These are phyloP conservation scores for Datnioides undecimradiatus DNA, from an alignment of 2,113 vertebrate genomes.

Conservation along the genomic window DNA sequence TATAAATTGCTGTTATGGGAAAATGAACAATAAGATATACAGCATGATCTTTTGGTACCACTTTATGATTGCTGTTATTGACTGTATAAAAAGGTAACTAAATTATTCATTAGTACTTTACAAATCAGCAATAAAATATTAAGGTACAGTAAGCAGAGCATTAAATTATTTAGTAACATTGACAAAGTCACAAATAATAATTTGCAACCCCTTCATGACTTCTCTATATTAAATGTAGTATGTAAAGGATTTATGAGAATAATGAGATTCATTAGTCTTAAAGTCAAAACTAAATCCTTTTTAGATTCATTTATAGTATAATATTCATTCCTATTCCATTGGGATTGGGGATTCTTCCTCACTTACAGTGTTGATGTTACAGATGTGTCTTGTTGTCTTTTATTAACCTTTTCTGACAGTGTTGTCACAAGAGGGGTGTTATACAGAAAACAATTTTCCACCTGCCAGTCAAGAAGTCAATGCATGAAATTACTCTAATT, in stretches of 20 bases:
- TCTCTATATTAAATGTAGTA: neutral
- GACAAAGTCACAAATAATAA: neutral
- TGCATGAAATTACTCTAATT: constrained; percentile 57
- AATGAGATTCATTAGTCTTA: neutral
- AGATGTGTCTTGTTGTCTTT: neutral
- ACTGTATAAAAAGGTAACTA: neutral
- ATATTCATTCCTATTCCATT: constrained; percentile 4
- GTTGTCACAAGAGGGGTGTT: constrained; percentile 19
- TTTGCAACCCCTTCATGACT: neutral
- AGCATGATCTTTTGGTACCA: neutral
- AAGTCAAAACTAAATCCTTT: constrained; percentile 1
- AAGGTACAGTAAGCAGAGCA: neutral
- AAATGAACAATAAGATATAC: neutral
- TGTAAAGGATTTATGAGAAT: neutral
- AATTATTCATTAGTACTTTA: constrained; percentile 6
- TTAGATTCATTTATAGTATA: neutral
- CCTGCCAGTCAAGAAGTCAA: constrained; percentile 55
- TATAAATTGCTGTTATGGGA: constrained; percentile 12
- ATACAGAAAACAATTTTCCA: constrained; percentile 48
- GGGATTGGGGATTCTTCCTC: neutral
- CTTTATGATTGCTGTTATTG: neutral
- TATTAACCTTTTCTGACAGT: neutral
- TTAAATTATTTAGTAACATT: neutral
- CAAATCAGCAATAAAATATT: neutral
- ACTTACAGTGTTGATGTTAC: neutral